Evolutionary conservation across 1,140 invertebrate genomes (phyloP).

Genomic region (Spodoptera frugiperda): DNA sequence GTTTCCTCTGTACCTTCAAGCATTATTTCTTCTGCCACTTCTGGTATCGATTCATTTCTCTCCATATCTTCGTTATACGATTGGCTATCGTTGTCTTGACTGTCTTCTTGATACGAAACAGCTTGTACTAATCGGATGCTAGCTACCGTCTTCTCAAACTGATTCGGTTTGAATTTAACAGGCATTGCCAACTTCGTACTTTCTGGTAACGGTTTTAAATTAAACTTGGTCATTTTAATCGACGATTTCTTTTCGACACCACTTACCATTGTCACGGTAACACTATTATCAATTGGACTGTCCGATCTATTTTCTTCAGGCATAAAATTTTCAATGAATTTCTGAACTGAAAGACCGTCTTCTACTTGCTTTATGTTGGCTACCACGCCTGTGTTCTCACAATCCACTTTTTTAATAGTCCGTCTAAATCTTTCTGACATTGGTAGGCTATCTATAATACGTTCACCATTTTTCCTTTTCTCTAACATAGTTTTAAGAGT

Average conservation of each 20-base stretch:
- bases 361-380: slow-evolving; percentile 59
- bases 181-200: slow-evolving; percentile 61
- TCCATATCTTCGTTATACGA: slow-evolving; percentile 50
- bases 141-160: slow-evolving; percentile 49
- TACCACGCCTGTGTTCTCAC: not conserved
- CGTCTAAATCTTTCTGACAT: slow-evolving; percentile 57
- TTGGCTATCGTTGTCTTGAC: slow-evolving; percentile 10
- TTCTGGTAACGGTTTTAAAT: not conserved
- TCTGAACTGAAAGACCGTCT: slow-evolving; percentile 68
- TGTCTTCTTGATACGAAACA: slow-evolving; percentile 44
- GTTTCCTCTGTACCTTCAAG: slow-evolving; percentile 59
- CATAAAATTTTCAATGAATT: slow-evolving; percentile 74
- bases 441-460: not conserved
- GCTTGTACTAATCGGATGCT: slow-evolving; percentile 62
- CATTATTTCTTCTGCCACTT: slow-evolving; percentile 74
- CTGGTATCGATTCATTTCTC: slow-evolving; percentile 61
- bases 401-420: slow-evolving; percentile 66
- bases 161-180: slow-evolving; percentile 58
- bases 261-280: slow-evolving; percentile 57
- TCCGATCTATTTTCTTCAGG: slow-evolving; percentile 63
- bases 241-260: slow-evolving; percentile 40
- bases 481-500: slow-evolving; percentile 73
- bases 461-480: slow-evolving; percentile 58
- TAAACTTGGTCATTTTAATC: slow-evolving; percentile 69
- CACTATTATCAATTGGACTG: slow-evolving; percentile 50